These are phyloP conservation scores for Caerostris extrusa DNA, from an alignment of 1,140 invertebrate genomes.

Conservation along the genomic window DNA sequence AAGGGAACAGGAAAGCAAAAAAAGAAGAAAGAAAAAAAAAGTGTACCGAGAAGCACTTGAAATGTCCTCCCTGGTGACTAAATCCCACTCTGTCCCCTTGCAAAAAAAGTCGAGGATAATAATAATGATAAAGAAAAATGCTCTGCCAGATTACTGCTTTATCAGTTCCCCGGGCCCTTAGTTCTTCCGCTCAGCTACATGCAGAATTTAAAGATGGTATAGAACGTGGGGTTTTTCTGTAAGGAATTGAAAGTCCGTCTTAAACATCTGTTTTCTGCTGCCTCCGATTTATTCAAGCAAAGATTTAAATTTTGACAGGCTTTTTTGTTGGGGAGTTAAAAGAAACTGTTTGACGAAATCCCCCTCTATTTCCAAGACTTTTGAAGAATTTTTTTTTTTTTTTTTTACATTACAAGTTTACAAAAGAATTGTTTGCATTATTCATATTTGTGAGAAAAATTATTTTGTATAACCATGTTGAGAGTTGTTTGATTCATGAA, in stretches of 20 bases:
- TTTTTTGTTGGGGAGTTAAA: neutral
- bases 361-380: no score
- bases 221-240: neutral
- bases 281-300: conserved; percentile 15
- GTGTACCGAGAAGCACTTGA: conserved; percentile 48
- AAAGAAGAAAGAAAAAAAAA: neutral
- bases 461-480: neutral
- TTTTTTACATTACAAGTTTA: neutral
- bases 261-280: conserved; percentile 7
- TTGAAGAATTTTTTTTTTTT: neutral
- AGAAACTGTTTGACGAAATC: neutral
- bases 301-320: neutral
- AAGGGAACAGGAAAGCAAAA: neutral
- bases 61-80: conserved; percentile 13
- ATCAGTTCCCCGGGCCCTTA: neutral
- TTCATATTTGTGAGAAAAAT: neutral
- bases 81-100: conserved; percentile 35
- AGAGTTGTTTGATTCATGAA: no score
- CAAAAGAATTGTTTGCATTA: neutral
- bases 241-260: neutral
- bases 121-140: conserved; percentile 24
- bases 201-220: neutral
- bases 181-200: neutral
- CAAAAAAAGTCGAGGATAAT: conserved; percentile 15
- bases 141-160: neutral